These are phyloP conservation scores for Acleris sparsana DNA, from an alignment of 2,888 invertebrate species.

Conservation along the genomic window DNA sequence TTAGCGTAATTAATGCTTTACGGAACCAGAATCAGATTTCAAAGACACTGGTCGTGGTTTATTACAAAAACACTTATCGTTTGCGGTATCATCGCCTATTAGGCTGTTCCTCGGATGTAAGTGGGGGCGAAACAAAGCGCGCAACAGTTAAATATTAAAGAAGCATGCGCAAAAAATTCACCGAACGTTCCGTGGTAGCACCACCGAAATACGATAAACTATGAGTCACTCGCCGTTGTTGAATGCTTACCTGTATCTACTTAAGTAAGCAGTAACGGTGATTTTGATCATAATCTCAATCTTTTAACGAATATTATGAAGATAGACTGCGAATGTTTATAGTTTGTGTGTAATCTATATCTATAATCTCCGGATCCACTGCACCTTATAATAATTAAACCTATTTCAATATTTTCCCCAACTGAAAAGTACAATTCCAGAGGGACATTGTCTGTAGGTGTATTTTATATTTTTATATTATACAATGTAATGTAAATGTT, in stretches of 20 bases:
- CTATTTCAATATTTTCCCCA: no score
- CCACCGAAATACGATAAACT: neutral
- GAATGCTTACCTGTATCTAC: conserved; percentile 5
- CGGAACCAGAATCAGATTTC: neutral
- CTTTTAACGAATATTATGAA: no score
- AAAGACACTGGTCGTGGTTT: conserved; percentile 21
- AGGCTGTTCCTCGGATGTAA: conserved; percentile 10
- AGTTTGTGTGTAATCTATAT: no score
- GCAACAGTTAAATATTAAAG: conserved; percentile 15
- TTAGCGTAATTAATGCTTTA: conserved; percentile 13
- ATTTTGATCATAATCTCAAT: neutral
- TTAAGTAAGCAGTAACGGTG: conserved; percentile 15
- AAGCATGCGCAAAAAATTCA: conserved; percentile 19
- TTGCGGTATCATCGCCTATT: conserved; percentile 15
- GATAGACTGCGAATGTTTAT: no score
- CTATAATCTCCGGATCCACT: no score
- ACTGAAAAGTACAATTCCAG: no score
- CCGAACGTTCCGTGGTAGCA: conserved; percentile 7
- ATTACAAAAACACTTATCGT: conserved; percentile 30
- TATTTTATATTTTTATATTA: no score
- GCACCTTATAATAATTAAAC: no score
- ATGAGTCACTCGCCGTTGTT: conserved; percentile 16
- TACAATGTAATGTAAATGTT: no score
- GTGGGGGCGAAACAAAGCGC: conserved; percentile 15
- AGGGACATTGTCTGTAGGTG: no score